A percentile compares a stretch with the other conserved stretches of the same genome.
Evolutionary conservation across 2,888 invertebrate species (phyloP).

Genomic region (Acleris literana): DNA sequence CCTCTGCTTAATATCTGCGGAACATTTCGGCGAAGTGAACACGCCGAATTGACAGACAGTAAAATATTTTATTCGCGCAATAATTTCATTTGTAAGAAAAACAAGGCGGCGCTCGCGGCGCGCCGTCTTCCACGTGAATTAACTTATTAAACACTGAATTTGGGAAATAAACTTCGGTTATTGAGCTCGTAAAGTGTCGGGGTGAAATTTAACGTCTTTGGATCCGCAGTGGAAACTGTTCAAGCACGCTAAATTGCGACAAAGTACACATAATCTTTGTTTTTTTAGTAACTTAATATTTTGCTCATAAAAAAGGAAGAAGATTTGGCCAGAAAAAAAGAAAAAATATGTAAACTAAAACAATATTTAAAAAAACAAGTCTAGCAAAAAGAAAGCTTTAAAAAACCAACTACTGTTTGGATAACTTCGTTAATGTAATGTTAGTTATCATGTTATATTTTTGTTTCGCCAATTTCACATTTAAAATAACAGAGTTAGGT

Average conservation of each 20-base stretch:
- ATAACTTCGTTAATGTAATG: no score
- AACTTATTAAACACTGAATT: conserved; percentile 76
- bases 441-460: no score
- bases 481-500: no score
- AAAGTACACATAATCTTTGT: no score
- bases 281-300: no score
- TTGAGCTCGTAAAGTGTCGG: conserved; percentile 60
- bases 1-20: conserved; percentile 79
- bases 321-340: no score
- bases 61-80: conserved; percentile 81
- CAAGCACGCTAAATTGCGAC: not conserved
- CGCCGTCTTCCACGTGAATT: conserved; percentile 78
- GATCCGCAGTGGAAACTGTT: conserved; percentile 13
- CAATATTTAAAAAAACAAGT: no score
- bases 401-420: no score
- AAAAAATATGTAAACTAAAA: no score
- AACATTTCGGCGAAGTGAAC: conserved; percentile 63
- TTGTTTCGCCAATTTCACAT: no score
- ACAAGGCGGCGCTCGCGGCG: conserved; percentile 59
- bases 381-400: no score
- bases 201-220: conserved; percentile 27
- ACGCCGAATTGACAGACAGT: conserved; percentile 80
- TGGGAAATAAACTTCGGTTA: conserved; percentile 68
- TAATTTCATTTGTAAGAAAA: conserved; percentile 82
- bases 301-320: no score